A percentile compares a stretch with the other conserved stretches of the same genome.
Evolutionary conservation across 30 jellyfish, hydroid and myxozoan species (phyloP).

Genomic region (Kudoa iwatai): DNA sequence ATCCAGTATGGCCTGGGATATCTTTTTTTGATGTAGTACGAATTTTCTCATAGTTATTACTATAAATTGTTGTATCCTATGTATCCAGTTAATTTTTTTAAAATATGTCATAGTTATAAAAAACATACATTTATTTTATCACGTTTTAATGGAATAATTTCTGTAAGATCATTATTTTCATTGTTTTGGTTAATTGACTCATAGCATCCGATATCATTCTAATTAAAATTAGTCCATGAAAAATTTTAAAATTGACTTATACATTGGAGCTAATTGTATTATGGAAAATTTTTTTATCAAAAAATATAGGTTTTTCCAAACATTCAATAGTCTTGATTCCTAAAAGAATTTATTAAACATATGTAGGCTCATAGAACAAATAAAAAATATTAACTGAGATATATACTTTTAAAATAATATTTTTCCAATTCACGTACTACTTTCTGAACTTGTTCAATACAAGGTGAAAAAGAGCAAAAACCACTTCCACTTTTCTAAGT

Average conservation of each 20-base stretch:
- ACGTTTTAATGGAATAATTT: no score
- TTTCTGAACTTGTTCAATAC: slow-evolving; percentile 63
- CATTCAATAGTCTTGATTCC: slow-evolving; percentile 33
- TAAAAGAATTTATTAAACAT: background rate
- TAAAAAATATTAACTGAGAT: background rate
- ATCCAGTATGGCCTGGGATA: slow-evolving; percentile 92
- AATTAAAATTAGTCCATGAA: no score
- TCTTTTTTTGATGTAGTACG: slow-evolving; percentile 8
- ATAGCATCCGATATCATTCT: no score
- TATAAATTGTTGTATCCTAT: no score
- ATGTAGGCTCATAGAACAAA: background rate
- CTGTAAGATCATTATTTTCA: no score
- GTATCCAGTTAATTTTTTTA: no score
- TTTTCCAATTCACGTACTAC: slow-evolving; percentile 9
- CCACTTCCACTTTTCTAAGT: slow-evolving; percentile 42
- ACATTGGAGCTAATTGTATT: no score
- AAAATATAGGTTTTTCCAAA: slow-evolving; percentile 8
- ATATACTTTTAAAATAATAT: slow-evolving; percentile 23
- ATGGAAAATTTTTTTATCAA: no score
- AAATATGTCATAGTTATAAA: no score
- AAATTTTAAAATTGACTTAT: background rate
- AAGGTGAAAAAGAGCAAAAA: slow-evolving; percentile 64
- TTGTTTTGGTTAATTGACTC: no score
- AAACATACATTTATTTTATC: no score
- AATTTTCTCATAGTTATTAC: no score